A percentile compares a stretch with the other conserved stretches of the same genome.
Conservation (phyloP, 2,113 vertebrate genomes). For the Halcyon malimbica region DNA sequence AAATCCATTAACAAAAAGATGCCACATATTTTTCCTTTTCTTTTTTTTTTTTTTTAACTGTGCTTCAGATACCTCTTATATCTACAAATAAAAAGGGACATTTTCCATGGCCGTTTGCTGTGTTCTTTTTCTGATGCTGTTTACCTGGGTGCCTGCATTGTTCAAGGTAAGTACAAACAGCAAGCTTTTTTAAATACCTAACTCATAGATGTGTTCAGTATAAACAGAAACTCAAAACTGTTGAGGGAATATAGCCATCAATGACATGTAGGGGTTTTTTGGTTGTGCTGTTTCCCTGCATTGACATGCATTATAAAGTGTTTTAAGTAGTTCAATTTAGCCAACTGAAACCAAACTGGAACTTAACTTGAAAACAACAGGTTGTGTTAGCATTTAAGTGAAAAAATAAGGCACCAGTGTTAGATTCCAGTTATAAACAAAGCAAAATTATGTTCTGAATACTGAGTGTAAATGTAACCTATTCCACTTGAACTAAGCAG, state of each 20-base stretch:
- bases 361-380: not conserved
- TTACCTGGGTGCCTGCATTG: slow-evolving; percentile 92
- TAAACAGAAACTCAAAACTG: not conserved
- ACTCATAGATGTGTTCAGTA: not conserved
- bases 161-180: slow-evolving; percentile 86
- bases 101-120: slow-evolving; percentile 95
- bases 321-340: not conserved
- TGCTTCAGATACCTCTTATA: slow-evolving; percentile 92
- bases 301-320: not conserved
- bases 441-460: not conserved
- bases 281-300: not conserved
- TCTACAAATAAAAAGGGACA: slow-evolving; percentile 96
- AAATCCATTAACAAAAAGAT: not conserved
- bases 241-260: not conserved
- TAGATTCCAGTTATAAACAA: not conserved
- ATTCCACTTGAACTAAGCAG: not conserved
- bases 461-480: not conserved
- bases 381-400: not conserved
- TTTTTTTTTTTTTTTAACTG: not conserved
- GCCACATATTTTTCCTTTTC: not conserved
- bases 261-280: not conserved
- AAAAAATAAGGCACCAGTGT: not conserved
- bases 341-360: not conserved
- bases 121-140: slow-evolving; percentile 95
- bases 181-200: not conserved